These are phyloP conservation scores for Penaeus indicus DNA, from an alignment of 1,140 invertebrate species.

Conservation along the genomic window DNA sequence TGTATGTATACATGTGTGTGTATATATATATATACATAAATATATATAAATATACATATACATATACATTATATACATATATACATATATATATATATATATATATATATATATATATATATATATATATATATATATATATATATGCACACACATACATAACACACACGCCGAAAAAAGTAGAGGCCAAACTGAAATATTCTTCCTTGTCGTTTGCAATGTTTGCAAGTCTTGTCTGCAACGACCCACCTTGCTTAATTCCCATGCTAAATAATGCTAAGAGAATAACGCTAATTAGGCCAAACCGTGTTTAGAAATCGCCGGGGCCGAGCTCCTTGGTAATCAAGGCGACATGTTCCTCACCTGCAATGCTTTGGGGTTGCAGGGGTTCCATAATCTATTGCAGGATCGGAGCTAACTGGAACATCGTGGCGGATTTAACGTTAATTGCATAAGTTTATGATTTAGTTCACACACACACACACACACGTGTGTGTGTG, in stretches of 20 bases:
- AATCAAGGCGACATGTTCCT: too few relatives aligned
- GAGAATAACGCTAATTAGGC: too few relatives aligned
- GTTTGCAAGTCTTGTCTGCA: too few relatives aligned
- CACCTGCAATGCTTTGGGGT: too few relatives aligned
- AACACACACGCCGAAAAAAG: background rate
- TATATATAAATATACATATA: slow-evolving; percentile 7
- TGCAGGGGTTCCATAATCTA: background rate
- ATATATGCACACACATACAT: slow-evolving; percentile 14
- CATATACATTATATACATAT: background rate
- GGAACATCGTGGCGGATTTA: too few relatives aligned
- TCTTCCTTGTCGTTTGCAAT: background rate
- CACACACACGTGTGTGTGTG: too few relatives aligned
- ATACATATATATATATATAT: slow-evolving; percentile 3
- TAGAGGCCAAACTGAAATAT: background rate
- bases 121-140: slow-evolving; percentile 14
- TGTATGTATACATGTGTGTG: slow-evolving; percentile 3
- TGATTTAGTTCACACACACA: background rate
- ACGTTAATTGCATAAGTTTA: background rate
- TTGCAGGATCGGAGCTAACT: too few relatives aligned
- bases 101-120: slow-evolving; percentile 6
- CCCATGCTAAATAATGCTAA: too few relatives aligned
- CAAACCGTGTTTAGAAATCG: too few relatives aligned
- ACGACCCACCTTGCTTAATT: too few relatives aligned
- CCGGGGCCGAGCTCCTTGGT: too few relatives aligned
- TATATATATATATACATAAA: slow-evolving; percentile 12